A percentile compares a stretch with the other conserved stretches of the same genome.
Conservation (phyloP, 2,113 vertebrate species). For the Gila orcuttii region DNA sequence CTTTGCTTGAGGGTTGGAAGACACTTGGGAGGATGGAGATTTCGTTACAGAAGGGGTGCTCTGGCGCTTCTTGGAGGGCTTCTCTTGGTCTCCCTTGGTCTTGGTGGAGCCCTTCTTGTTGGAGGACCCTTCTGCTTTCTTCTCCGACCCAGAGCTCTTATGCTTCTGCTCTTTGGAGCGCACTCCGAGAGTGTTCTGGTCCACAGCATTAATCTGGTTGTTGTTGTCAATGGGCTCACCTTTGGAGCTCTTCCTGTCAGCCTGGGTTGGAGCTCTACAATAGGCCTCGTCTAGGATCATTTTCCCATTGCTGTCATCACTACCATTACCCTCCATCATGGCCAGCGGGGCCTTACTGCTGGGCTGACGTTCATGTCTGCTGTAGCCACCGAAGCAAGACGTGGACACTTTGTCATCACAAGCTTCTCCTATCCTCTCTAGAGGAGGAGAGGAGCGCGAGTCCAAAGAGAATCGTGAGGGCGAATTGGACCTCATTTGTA, state of each 20-base stretch:
- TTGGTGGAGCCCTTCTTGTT: slow-evolving; percentile 75
- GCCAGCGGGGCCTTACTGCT: slow-evolving; percentile 86
- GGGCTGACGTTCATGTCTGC: slow-evolving; percentile 82
- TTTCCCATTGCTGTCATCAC: slow-evolving; percentile 77
- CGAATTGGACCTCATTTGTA: slow-evolving; percentile 92
- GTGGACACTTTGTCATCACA: slow-evolving; percentile 89
- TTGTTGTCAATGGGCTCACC: slow-evolving; percentile 89
- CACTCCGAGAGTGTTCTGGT: slow-evolving; percentile 86
- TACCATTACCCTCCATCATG: slow-evolving; percentile 85
- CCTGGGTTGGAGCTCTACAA: slow-evolving; percentile 74
- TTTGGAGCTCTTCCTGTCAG: slow-evolving; percentile 75
- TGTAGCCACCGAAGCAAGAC: slow-evolving; percentile 88
- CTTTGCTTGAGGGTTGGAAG: slow-evolving; percentile 78
- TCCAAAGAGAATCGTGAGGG: slow-evolving; percentile 94
- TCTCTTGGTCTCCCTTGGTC: slow-evolving; percentile 78
- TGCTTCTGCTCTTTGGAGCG: slow-evolving; percentile 85
- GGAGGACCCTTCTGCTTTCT: slow-evolving; percentile 74
- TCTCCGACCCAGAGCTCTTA: slow-evolving; percentile 66
- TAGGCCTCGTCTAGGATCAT: slow-evolving; percentile 75
- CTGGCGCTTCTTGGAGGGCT: slow-evolving; percentile 81
- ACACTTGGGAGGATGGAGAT: slow-evolving; percentile 71
- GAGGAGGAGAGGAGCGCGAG: slow-evolving; percentile 88
- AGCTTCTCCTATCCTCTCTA: slow-evolving; percentile 91
- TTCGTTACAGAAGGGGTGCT: slow-evolving; percentile 76
- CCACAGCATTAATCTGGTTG: slow-evolving; percentile 88